Percentiles rank a stretch among this genome's conserved stretches.
phyloP scores from a whole-genome alignment of 2,113 vertebrate species.

The Percopsis transmontana region DNA sequence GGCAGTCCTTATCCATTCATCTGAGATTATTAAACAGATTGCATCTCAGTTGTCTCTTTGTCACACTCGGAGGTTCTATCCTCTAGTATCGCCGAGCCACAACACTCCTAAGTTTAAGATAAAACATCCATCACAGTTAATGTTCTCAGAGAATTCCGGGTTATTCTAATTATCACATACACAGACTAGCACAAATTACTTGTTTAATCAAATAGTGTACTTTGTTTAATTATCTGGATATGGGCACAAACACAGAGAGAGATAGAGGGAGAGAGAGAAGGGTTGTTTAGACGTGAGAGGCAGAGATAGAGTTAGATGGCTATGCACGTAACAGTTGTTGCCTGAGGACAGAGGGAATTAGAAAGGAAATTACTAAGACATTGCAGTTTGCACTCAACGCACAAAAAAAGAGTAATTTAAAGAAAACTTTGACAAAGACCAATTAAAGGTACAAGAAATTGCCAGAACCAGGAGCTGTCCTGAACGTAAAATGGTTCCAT shows the following conservation, averaged over 20 bases:
- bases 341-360: slow-evolving; percentile 75
- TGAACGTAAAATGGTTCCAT: slow-evolving; percentile 18
- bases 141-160: slow-evolving; percentile 68
- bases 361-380: slow-evolving; percentile 72
- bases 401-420: slow-evolving; percentile 60
- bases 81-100: slow-evolving; percentile 23
- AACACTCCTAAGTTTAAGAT: slow-evolving; percentile 52
- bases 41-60: slow-evolving; percentile 32
- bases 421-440: slow-evolving; percentile 50
- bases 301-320: slow-evolving; percentile 37
- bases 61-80: slow-evolving; percentile 44
- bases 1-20: slow-evolving; percentile 36
- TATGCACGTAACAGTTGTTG: slow-evolving; percentile 66
- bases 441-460: slow-evolving; percentile 39
- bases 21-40: slow-evolving; percentile 54
- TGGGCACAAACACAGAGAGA: slow-evolving; percentile 54
- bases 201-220: slow-evolving; percentile 76
- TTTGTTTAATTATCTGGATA: slow-evolving; percentile 77
- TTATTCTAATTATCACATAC: slow-evolving; percentile 75
- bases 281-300: not conserved
- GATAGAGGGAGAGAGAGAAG: slow-evolving; percentile 25
- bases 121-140: slow-evolving; percentile 71
- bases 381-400: slow-evolving; percentile 69
- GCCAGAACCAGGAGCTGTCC: slow-evolving; percentile 28
- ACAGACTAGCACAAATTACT: slow-evolving; percentile 76